Evolutionary conservation across 2,888 invertebrate species (phyloP).

Genomic region (Gymnoscelis rufifasciata): DNA sequence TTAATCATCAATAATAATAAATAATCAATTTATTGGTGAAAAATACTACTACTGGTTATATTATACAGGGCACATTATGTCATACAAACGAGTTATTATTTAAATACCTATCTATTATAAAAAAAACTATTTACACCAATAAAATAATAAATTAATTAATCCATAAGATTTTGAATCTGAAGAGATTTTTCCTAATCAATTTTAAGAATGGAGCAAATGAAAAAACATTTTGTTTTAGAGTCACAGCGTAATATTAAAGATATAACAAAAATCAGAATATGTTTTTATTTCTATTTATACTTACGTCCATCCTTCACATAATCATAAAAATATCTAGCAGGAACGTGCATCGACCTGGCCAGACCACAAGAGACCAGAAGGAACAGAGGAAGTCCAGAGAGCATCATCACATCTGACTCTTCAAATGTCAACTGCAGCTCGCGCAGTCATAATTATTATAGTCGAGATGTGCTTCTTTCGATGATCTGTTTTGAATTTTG

Average conservation of each 20-base stretch:
- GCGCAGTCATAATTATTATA: slow-evolving; percentile 3
- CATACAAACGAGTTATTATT: too few relatives aligned
- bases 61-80: too few relatives aligned
- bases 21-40: too few relatives aligned
- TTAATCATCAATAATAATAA: too few relatives aligned
- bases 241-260: not conserved
- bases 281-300: slow-evolving; percentile 28
- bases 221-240: not conserved
- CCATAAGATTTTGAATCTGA: too few relatives aligned
- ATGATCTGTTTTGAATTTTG: not conserved
- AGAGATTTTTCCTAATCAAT: too few relatives aligned
- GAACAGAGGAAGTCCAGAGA: slow-evolving; percentile 13
- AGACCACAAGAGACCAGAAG: slow-evolving; percentile 9
- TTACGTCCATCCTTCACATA: slow-evolving; percentile 69
- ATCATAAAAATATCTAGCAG: slow-evolving; percentile 38
- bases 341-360: slow-evolving; percentile 9
- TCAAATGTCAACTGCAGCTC: slow-evolving; percentile 8
- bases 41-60: too few relatives aligned
- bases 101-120: not conserved
- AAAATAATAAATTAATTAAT: too few relatives aligned
- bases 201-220: too few relatives aligned
- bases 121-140: not conserved
- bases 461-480: slow-evolving; percentile 15
- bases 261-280: too few relatives aligned
- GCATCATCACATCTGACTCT: slow-evolving; percentile 18